phyloP scores from a whole-genome alignment of 2,113 vertebrate species.

The Xyrauchen texanus region DNA sequence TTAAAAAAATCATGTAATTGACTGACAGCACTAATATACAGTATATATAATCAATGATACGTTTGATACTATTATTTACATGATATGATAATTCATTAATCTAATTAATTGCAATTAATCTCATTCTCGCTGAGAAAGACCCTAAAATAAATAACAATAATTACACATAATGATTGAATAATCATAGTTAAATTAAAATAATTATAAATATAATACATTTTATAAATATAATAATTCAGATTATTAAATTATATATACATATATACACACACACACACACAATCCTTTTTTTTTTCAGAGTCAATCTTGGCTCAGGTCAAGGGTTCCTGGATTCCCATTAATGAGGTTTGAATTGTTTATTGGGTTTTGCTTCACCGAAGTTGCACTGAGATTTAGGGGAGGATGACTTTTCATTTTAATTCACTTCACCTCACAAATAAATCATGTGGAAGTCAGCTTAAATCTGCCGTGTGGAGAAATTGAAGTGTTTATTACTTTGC shows the following conservation, averaged over 20 bases:
- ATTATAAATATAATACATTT: no score
- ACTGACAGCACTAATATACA: no score
- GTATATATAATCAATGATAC: no score
- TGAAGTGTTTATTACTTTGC: slow-evolving; percentile 4
- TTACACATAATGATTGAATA: neutral
- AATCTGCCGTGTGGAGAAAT: slow-evolving; percentile 18
- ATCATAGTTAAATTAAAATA: no score
- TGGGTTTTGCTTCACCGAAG: neutral
- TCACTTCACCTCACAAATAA: neutral
- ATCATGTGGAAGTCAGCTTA: neutral
- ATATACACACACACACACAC: no score
- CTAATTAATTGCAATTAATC: no score
- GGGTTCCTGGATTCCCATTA: slow-evolving; percentile 21
- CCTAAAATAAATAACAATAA: neutral
- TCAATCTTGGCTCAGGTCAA: slow-evolving; percentile 11
- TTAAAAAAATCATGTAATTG: no score
- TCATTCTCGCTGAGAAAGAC: no score
- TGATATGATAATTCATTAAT: no score
- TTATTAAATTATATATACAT: no score
- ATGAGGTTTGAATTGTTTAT: neutral
- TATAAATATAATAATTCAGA: no score
- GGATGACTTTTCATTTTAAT: neutral
- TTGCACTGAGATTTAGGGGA: neutral
- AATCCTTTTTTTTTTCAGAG: neutral
- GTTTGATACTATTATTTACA: no score